Evolutionary conservation across 1,140 invertebrate species (phyloP), one percentile per base, ranked within the genome.

Genomic region (Sitodiplosis mosellana): DNA sequence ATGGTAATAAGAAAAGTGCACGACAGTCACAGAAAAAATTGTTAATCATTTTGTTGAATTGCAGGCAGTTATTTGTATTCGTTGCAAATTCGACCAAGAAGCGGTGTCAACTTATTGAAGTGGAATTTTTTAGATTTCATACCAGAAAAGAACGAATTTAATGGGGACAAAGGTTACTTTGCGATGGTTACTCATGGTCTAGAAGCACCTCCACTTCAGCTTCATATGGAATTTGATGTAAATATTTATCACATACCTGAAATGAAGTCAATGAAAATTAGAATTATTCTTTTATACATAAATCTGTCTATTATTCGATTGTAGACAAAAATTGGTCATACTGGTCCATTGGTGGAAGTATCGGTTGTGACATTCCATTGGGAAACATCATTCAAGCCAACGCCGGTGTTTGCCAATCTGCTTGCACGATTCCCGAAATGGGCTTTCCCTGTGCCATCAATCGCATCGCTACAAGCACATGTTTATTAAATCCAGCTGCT

Each of bases 401-500:
- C 57, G 7, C 49, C 55, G 14, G 47, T 55, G 15, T 65, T 56
- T 57, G 44, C 46, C 8, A 45, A 55, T 37, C 53, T 65, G 45
- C 41, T 65, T 2, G 53, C 49, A 2, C 49, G 59, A 52, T 54
- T 65, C 47, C 63, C 63, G 38, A 43, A 54, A 15, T 65, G 63
- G 63, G 47, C 59, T 34, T 54, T 58, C 55, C 47, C 59, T 2
- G 58, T 55, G 7, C 53, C 59, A 22, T 56, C 54, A 51, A 47
- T 63, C 15, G 54, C 57, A 27, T 51, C 50, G n/a, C 57, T 57
- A 44, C 49, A 58, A 48, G 52, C 56, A 15, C 64, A 54, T 50
- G 50, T 55, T 10, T 57, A 57, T 51, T 64, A 57, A 27, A 27
- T 5, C 27, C 3, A 27, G 27, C 27, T n/a, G n/a, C n/a, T n/a